A percentile compares a stretch with the other conserved stretches of the same genome.
Evolutionary conservation across 2,113 vertebrate genomes (phyloP).

Genomic region (Chlamydotis undulata): DNA sequence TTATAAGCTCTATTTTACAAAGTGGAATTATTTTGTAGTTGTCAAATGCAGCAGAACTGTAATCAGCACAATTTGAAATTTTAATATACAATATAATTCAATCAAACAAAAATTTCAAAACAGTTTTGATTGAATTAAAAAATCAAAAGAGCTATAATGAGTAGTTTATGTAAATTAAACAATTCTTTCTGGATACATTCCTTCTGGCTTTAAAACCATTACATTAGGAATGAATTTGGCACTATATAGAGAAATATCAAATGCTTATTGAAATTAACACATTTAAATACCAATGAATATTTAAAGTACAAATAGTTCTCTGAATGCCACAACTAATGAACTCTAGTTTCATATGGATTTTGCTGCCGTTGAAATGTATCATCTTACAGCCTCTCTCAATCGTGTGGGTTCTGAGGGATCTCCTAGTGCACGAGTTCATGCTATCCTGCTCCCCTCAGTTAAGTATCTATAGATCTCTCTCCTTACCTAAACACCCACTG

Average conservation of each 20-base stretch:
- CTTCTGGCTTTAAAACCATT: conserved; percentile 63
- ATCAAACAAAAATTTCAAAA: conserved; percentile 34
- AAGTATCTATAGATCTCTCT: not conserved
- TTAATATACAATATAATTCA: conserved; percentile 45
- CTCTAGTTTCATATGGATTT: not conserved
- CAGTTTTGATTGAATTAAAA: conserved; percentile 36
- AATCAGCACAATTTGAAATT: conserved; percentile 36
- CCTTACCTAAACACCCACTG: not conserved
- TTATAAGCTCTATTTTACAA: not conserved
- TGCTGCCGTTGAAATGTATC: not conserved
- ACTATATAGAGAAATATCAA: conserved; percentile 43
- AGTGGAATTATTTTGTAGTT: not conserved
- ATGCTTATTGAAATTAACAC: conserved; percentile 63
- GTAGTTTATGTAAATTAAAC: conserved; percentile 57
- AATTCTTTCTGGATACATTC: conserved; percentile 51
- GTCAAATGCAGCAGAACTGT: conserved; percentile 39
- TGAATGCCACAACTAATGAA: not conserved
- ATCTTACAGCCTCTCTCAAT: not conserved
- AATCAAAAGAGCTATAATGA: conserved; percentile 36
- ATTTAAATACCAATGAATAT: conserved; percentile 59
- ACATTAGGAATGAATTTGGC: conserved; percentile 44
- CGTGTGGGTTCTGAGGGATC: not conserved
- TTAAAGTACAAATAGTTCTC: conserved; percentile 44
- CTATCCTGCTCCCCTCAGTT: not conserved
- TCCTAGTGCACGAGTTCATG: not conserved